A percentile compares a stretch with the other conserved stretches of the same genome.
Evolutionary conservation across 2,888 invertebrate species (phyloP).

Genomic region (Clunio marinus): DNA sequence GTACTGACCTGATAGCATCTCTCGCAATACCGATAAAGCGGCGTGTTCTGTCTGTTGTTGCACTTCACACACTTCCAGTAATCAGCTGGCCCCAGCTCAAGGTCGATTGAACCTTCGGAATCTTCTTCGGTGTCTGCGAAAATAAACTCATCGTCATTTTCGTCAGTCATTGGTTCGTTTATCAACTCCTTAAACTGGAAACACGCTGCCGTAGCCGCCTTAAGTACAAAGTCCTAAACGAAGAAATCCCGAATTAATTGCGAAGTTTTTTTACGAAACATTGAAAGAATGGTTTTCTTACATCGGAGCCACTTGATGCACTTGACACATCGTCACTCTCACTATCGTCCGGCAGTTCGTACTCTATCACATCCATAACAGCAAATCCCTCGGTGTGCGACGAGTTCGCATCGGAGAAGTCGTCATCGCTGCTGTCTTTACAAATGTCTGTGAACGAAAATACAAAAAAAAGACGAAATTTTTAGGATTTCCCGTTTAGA

Average conservation of each 20-base stretch:
- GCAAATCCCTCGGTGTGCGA: constrained; percentile 44
- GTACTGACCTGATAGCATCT: constrained; percentile 63
- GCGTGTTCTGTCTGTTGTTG: constrained; percentile 59
- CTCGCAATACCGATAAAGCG: constrained; percentile 63
- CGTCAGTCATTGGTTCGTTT: neutral
- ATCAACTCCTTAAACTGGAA: constrained; percentile 10
- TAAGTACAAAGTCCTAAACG: constrained; percentile 42
- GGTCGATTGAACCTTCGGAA: constrained; percentile 48
- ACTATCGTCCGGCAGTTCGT: constrained; percentile 54
- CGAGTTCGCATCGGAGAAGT: constrained; percentile 41
- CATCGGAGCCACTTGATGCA: constrained; percentile 54
- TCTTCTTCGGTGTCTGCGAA: constrained; percentile 44
- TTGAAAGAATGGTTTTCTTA: too few relatives aligned
- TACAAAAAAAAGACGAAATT: too few relatives aligned
- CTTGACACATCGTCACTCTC: constrained; percentile 53
- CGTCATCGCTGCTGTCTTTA: constrained; percentile 55
- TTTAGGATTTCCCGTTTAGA: constrained; percentile 9
- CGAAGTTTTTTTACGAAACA: constrained; percentile 16
- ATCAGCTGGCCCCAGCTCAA: constrained; percentile 57
- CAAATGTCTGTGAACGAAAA: constrained; percentile 42
- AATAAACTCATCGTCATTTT: constrained; percentile 41
- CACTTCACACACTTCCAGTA: constrained; percentile 65
- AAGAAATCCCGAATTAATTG: neutral
- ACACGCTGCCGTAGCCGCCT: constrained; percentile 40
- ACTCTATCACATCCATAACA: constrained; percentile 49